Conservation (phyloP, 2,797 vertebrate genomes). For the Macrochelys suwanniensis region DNA sequence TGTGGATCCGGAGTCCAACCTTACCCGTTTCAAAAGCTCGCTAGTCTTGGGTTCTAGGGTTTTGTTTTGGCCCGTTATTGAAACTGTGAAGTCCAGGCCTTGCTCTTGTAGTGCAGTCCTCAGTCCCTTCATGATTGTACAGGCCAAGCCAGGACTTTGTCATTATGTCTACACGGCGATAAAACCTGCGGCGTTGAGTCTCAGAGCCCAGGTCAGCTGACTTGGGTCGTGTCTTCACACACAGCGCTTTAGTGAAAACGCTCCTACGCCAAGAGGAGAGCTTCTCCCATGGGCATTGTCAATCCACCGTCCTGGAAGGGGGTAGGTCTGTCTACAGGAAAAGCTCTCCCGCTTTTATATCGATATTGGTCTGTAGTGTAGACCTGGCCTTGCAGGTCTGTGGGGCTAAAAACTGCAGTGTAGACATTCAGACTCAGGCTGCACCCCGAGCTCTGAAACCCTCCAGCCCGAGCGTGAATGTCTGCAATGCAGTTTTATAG, state of each 20-base stretch:
- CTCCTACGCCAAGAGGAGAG: too few relatives aligned
- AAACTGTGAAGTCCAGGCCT: background rate
- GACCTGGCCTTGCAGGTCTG: too few relatives aligned
- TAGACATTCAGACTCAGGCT: too few relatives aligned
- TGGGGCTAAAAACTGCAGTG: too few relatives aligned
- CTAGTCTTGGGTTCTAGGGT: background rate
- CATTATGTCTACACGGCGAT: background rate
- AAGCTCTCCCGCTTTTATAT: background rate
- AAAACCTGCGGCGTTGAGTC: background rate
- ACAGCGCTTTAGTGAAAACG: too few relatives aligned
- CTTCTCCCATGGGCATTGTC: too few relatives aligned
- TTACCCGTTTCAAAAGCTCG: background rate
- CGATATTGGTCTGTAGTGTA: background rate
- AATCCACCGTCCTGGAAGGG: background rate
- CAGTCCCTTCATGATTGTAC: background rate
- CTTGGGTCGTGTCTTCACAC: background rate
- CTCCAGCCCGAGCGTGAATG: too few relatives aligned
- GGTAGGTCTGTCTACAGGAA: accelerated
- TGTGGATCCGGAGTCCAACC: background rate
- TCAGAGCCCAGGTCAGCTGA: background rate
- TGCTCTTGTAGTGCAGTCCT: too few relatives aligned
- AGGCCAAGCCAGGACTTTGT: too few relatives aligned
- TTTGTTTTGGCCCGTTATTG: background rate
- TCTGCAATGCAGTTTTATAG: too few relatives aligned
- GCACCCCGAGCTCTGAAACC: too few relatives aligned